These are phyloP conservation scores for Melanogrammus aeglefinus DNA, from an alignment of 2,797 vertebrate species.

Conservation along the genomic window DNA sequence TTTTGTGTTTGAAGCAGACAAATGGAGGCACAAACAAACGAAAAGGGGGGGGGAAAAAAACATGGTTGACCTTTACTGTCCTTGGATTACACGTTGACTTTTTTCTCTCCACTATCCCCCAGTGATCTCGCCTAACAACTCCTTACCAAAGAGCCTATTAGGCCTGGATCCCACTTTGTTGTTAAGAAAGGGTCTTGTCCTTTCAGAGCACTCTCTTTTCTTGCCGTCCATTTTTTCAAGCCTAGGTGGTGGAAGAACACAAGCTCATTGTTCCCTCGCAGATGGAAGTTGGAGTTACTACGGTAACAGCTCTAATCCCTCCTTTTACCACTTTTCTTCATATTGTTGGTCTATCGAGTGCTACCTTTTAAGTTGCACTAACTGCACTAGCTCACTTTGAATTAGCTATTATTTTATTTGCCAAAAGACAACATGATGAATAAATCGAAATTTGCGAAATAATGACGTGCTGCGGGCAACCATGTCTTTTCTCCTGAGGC, in stretches of 20 bases:
- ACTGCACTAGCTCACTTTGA: slow-evolving; percentile 83
- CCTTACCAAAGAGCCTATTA: slow-evolving; percentile 82
- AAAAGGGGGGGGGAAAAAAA: slow-evolving; percentile 76
- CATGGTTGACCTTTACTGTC: slow-evolving; percentile 83
- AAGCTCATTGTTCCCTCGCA: slow-evolving; percentile 94
- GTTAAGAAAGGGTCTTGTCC: slow-evolving; percentile 89
- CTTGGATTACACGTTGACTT: slow-evolving; percentile 86
- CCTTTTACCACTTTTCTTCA: slow-evolving; percentile 91
- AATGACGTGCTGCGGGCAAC: slow-evolving; percentile 89
- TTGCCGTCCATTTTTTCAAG: slow-evolving; percentile 78
- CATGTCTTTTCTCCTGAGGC: slow-evolving; percentile 87
- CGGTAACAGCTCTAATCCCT: slow-evolving; percentile 97
- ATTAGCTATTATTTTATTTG: slow-evolving; percentile 95
- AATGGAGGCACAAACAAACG: slow-evolving; percentile 79
- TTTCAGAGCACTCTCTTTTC: slow-evolving; percentile 84
- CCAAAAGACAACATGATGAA: slow-evolving; percentile 93
- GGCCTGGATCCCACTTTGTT: slow-evolving; percentile 90
- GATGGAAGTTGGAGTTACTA: slow-evolving; percentile 99
- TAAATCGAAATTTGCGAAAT: slow-evolving; percentile 98
- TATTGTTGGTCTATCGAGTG: slow-evolving; percentile 91
- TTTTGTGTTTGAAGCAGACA: slow-evolving; percentile 71
- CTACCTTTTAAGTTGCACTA: slow-evolving; percentile 95
- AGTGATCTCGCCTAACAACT: slow-evolving; percentile 83
- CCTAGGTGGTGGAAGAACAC: slow-evolving; percentile 94
- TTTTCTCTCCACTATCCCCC: slow-evolving; percentile 83